Base-by-base conservation (phyloP, 2,797 vertebrate species). In the Bradypodion ventrale region DNA sequence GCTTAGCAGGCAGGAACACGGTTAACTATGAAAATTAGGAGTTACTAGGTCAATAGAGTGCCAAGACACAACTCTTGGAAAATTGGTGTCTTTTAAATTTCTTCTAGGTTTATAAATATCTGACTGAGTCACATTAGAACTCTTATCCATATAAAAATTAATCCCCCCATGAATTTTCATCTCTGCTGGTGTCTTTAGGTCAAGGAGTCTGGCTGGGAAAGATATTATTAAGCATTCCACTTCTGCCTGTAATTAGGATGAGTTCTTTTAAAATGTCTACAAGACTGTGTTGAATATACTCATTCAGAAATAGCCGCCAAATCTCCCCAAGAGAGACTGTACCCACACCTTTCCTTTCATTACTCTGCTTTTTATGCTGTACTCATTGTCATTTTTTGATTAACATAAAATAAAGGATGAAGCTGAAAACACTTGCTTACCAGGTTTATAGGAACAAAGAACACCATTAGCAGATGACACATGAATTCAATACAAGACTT, bases 151-250 rank as follows among this genome's bases (percentile, higher is more conserved):
- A 75, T n/a, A 65, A 75, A 83, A 66, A 75, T 76, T 83, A 83
- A 83, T 75, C 76, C 62, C 82, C 62, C 56, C 73, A 27, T 83
- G 82, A 46, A 66, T 76, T 83, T 83, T 83, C 62, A 75, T 83
- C 73, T 83, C 35, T 1, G 23, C 60, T 66, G 9, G 25, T 76
- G 82, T 83, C 82, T 56, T 68, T 62, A 65, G 82, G 82, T 83
- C 82, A 83, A 83, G 60, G 82, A 83, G 73, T 42, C 62, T 75
- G 82, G 32, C 72, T 66, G 44, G 73, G 73, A 63, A 83, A 76
- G 44, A 68, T 83, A 83, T 46, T 81, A 81, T 75, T 83, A 83
- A 75, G 73, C 82, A 75, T 75, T 52, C 82, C 35, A 75, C 73
- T 83, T 75, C 74, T 29, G 32, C 27, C 46, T 83, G 60, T 83